Base-by-base conservation (phyloP, 1,140 invertebrate genomes). In the Phymorhynchus buccinoides region DNA sequence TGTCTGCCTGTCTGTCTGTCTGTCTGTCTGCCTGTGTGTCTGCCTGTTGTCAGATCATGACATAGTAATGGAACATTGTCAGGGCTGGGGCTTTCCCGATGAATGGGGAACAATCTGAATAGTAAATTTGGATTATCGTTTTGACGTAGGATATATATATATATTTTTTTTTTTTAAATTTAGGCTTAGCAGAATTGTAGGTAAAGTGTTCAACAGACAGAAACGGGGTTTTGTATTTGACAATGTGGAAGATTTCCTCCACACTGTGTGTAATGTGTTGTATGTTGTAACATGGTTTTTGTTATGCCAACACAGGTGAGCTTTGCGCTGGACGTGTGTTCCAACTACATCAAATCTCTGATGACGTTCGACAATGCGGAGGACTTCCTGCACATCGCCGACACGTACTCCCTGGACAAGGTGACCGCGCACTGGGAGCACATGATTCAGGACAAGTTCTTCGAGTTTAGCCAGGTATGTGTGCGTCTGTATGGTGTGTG, bases 361-460 rank as follows among this genome's bases (percentile, higher is more conserved):
- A 88, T 93, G 88, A 91, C 90, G 14, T 92, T 91, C 85, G 90
- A 90, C 18, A 92, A 93, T 87, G 89, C 91, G 14, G 90, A 93
- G 16, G 91, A 91, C 78, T 90, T 93, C 80, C 84, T 93, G 27
- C 87, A 89, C 48, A 92, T 93, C 39, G 92, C 92, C 12, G 91
- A 92, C 83, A 92, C 90, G 0, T 93, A 93, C 80, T 92, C 91
- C 7, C 88, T 93, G 41, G 89, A 91, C 27, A 87, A 88, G 48
- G 91, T 93, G 0, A 84, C 89, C 4, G 85, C 87, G 0, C 90
- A 92, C 80, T 93, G 91, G 90, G 90, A 92, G 78, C 86, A 88
- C 56, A 90, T 92, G 89, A 91, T 92, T 66, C 88, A 92, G 56
- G 87, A 85, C 37, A 90, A 91, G 30, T 93, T 93, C 85, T 88